phyloP scores from a whole-genome alignment of 30 jellyfish, hydroid and myxozoan species.

The Cassiopea andromeda region DNA sequence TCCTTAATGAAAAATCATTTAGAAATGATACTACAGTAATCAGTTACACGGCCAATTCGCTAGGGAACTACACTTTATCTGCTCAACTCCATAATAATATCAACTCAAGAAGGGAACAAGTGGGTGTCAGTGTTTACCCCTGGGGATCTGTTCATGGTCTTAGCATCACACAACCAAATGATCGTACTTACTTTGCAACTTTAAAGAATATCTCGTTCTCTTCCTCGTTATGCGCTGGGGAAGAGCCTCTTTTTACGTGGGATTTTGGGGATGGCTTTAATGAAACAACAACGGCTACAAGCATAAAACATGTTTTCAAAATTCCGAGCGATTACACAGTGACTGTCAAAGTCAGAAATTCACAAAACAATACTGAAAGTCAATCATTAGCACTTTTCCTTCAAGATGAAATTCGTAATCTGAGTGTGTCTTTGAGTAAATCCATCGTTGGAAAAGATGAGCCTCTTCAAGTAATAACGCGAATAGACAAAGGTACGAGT shows the following conservation, averaged over 20 bases:
- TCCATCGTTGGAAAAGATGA: constrained; percentile 33
- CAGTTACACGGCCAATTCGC: neutral
- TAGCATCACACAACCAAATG: neutral
- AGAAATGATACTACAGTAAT: neutral
- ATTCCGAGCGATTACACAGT: constrained; percentile 22
- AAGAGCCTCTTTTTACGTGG: constrained; percentile 33
- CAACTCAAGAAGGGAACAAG: neutral
- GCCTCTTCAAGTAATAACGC: constrained; percentile 3
- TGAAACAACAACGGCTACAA: neutral
- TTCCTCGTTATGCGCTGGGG: constrained; percentile 46
- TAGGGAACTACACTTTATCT: constrained; percentile 11
- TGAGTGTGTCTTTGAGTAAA: constrained; percentile 35
- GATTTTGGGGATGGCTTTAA: constrained; percentile 50
- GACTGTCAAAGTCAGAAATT: constrained; percentile 24
- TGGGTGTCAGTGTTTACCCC: constrained; percentile 11
- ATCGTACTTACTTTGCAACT: neutral
- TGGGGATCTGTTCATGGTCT: constrained; percentile 66
- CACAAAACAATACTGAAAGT: neutral
- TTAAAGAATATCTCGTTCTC: neutral
- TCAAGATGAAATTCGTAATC: constrained; percentile 51
- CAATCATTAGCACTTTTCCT: neutral
- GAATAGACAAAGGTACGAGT: constrained; percentile 39
- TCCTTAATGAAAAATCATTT: neutral
- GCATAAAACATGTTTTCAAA: constrained; percentile 6
- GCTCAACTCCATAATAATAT: constrained; percentile 26